Evolutionary conservation across 2,797 vertebrate species (phyloP), one percentile per base, ranked within the genome.

Genomic region (Micropoecilia bifurca): DNA sequence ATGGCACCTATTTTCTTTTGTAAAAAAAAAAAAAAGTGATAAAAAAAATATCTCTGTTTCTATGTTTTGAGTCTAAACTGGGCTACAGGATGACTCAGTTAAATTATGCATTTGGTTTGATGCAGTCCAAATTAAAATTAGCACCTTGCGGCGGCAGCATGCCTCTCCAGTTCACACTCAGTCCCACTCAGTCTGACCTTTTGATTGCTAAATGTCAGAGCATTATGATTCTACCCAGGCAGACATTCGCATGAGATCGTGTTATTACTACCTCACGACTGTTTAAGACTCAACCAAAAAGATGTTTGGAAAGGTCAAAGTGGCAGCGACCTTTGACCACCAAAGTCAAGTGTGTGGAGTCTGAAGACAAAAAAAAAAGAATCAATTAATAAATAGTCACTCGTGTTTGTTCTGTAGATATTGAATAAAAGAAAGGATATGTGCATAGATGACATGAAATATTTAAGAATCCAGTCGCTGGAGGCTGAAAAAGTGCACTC

Each of bases 131-230:
- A 75, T 30, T 28, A 46, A 41, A 69, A 74, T 45, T 22, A 43
- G 18, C 36, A 7, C 25, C 20, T 75, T 69, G 48, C 33, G 30
- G 22, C 39, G 30, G 8, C 13, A 13, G 55, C n/a, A 10, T 10
- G 55, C 18, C 28, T 75, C 47, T 30, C 39, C 47, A 53, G 59
- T 68, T 74, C 76, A 73, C 71, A 61, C 43, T 4, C 73, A 16
- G 9, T 68, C 33, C 47, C 43, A 41, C 18, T 22, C 41, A 41
- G 25, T 47, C 74, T 76, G 74, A 80, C 73, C 79, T 80, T 76
- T 80, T 47, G 25, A 46, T 28, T 61, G 43, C 33, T 48, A 76
- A 80, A 80, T 80, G 63, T 75, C 79, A 79, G n/a, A 61, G 39
- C 22, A 28, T 41, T 50, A 50, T n/a, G 25, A 28, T 48, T 72